Percentiles rank a stretch among this genome's conserved stretches.
Conservation (phyloP, 2,113 vertebrate species). For the Alaudala cheleensis region DNA sequence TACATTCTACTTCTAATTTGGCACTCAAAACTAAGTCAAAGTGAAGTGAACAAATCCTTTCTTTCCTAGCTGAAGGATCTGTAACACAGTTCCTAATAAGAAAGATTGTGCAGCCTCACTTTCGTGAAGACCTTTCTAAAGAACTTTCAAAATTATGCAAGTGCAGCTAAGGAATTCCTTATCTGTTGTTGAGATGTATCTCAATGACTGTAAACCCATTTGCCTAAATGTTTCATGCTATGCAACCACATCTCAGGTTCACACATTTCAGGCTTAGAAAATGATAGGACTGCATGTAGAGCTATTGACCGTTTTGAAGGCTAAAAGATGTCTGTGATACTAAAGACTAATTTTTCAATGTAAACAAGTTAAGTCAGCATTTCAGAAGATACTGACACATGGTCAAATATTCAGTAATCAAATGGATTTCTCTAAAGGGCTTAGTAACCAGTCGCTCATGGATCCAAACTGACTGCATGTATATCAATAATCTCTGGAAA, state of each 20-base stretch:
- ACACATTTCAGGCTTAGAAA: background rate
- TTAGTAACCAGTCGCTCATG: background rate
- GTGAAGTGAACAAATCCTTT: background rate
- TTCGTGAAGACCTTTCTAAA: background rate
- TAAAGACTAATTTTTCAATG: background rate
- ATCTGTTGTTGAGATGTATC: background rate
- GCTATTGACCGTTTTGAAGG: background rate
- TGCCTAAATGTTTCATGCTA: background rate
- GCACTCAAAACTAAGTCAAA: background rate
- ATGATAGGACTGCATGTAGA: background rate
- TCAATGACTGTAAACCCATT: background rate
- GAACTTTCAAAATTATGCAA: background rate
- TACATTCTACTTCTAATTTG: background rate
- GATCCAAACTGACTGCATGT: background rate
- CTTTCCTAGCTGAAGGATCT: background rate
- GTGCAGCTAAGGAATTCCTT: background rate
- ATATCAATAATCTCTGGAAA: background rate
- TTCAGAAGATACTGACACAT: background rate
- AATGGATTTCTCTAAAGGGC: background rate
- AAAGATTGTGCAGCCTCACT: background rate
- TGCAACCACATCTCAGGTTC: background rate
- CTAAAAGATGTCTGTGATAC: background rate
- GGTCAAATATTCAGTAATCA: background rate
- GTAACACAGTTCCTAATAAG: background rate
- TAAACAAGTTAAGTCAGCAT: background rate